These are phyloP conservation scores for Grantiella picta DNA, from an alignment of 2,113 vertebrate species.

Conservation along the genomic window DNA sequence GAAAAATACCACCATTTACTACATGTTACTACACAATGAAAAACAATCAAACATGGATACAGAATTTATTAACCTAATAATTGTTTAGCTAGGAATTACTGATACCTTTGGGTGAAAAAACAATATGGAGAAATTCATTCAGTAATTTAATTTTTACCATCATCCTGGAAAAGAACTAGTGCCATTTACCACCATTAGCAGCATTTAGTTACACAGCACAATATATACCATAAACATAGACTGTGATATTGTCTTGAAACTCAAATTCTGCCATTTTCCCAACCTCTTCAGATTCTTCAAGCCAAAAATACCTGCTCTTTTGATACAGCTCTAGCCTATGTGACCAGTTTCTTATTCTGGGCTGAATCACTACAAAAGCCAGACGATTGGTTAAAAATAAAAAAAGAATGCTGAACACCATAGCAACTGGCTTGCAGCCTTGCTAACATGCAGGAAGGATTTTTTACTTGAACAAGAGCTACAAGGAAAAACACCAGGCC, in stretches of 20 bases:
- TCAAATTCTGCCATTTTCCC: background rate
- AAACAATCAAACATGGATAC: background rate
- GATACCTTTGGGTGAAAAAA: background rate
- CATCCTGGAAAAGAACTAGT: background rate
- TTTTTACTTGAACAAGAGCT: constrained; percentile 24
- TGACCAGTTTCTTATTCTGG: background rate
- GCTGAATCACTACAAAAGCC: constrained; percentile 32
- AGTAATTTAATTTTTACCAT: background rate
- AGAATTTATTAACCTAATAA: background rate
- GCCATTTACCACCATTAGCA: background rate
- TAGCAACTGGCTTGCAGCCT: constrained; percentile 45
- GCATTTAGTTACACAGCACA: background rate
- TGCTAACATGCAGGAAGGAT: background rate
- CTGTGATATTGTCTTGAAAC: background rate
- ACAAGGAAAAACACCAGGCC: constrained; percentile 11
- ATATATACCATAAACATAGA: background rate
- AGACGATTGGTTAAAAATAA: background rate
- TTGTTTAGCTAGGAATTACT: background rate
- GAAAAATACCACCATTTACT: background rate
- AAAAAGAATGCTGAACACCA: constrained; percentile 17
- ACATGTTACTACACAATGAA: background rate
- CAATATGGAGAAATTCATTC: background rate
- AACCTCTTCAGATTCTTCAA: background rate
- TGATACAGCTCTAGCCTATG: background rate
- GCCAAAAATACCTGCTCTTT: constrained; percentile 19